A percentile compares a stretch with the other conserved stretches of the same genome.
These are phyloP conservation scores for Andrena hattorfiana DNA, from an alignment of 2,888 invertebrate species.

Conservation along the genomic window DNA sequence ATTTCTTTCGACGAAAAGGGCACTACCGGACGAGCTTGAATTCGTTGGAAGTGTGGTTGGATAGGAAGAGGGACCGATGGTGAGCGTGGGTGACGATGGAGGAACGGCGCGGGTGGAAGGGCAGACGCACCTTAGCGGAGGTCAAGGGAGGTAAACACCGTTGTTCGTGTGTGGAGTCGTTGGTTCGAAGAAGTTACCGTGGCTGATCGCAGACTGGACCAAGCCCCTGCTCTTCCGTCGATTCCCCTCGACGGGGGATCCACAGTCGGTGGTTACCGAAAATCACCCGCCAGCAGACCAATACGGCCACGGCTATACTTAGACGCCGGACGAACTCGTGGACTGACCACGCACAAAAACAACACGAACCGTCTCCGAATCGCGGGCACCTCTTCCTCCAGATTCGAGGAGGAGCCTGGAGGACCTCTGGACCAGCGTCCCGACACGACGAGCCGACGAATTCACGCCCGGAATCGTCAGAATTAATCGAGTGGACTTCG, in stretches of 20 bases:
- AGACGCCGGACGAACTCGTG: conserved; percentile 78
- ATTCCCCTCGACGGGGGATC: conserved; percentile 64
- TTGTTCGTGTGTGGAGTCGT: conserved; percentile 58
- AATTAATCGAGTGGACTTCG: not conserved
- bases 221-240: conserved; percentile 69
- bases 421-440: not conserved
- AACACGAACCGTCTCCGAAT: conserved; percentile 50
- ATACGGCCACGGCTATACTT: conserved; percentile 84
- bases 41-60: not conserved
- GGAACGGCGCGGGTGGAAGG: conserved; percentile 24
- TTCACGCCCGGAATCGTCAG: no score
- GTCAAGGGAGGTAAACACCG: conserved; percentile 63
- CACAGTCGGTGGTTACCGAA: conserved; percentile 78
- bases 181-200: conserved; percentile 70
- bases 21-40: not conserved
- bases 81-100: not conserved
- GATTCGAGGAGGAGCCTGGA: conserved; percentile 2
- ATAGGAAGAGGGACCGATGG: not conserved
- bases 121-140: conserved; percentile 43
- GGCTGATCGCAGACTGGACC: conserved; percentile 80
- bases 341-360: conserved; percentile 79
- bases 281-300: conserved; percentile 76
- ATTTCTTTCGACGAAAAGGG: not conserved
- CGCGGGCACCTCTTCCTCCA: conserved; percentile 33
- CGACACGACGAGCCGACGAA: not conserved